Evolutionary conservation across 2,113 vertebrate species (phyloP).

Genomic region (Malurus melanocephalus): DNA sequence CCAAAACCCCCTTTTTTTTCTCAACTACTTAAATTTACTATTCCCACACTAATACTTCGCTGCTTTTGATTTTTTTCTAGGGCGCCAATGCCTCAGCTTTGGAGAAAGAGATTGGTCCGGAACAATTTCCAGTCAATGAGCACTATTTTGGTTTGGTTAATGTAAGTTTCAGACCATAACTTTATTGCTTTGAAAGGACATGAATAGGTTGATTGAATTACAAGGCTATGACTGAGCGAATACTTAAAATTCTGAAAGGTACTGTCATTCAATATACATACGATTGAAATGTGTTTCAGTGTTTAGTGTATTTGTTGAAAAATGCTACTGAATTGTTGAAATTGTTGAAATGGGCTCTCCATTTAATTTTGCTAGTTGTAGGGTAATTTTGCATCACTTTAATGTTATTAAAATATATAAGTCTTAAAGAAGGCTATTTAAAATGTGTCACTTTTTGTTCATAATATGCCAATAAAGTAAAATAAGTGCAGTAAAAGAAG

Average conservation of each 20-base stretch:
- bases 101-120: slow-evolving; percentile 88
- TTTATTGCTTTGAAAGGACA: background rate
- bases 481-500: background rate
- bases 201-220: background rate
- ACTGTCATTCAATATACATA: background rate
- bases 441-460: background rate
- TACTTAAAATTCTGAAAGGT: background rate
- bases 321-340: background rate
- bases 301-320: background rate
- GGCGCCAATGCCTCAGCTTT: slow-evolving; percentile 89
- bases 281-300: background rate
- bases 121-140: slow-evolving; percentile 85
- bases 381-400: background rate
- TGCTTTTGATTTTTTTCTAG: slow-evolving; percentile 57
- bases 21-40: background rate
- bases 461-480: background rate
- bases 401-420: background rate
- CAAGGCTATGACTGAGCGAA: background rate
- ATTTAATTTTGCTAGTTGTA: background rate
- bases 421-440: background rate
- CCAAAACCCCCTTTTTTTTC: background rate
- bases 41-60: background rate
- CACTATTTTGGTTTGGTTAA: slow-evolving; percentile 87
- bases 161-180: slow-evolving; percentile 67
- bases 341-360: background rate